A percentile compares a stretch with the other conserved stretches of the same genome.
phyloP scores from a whole-genome alignment of 1,140 invertebrate genomes.

The Drosophila orosa region DNA sequence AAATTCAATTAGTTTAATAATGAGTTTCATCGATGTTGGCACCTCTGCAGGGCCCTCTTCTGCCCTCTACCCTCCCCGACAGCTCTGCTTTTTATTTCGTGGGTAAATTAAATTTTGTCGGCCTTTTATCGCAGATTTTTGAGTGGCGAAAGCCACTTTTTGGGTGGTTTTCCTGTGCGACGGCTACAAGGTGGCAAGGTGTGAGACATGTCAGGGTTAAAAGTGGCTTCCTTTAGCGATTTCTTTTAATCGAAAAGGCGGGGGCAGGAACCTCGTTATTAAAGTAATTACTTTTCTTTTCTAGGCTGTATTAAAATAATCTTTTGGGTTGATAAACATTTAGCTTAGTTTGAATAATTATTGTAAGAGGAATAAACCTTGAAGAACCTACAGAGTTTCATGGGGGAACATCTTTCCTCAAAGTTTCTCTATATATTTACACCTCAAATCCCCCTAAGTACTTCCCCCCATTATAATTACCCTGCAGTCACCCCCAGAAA shows the following conservation, averaged over 20 bases:
- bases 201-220: background rate
- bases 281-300: background rate
- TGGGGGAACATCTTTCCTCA: background rate
- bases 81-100: background rate
- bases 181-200: conserved; percentile 5
- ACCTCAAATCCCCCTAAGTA: background rate
- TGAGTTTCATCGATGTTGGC: conserved; percentile 76
- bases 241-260: background rate
- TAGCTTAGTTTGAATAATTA: no score
- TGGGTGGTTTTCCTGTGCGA: conserved; percentile 5
- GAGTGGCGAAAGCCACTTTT: conserved; percentile 22
- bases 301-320: background rate
- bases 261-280: background rate
- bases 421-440: background rate
- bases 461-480: background rate
- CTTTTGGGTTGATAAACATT: no score
- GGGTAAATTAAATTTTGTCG: conserved; percentile 19
- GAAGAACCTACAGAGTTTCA: background rate
- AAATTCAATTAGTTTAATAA: conserved; percentile 82
- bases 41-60: conserved; percentile 44
- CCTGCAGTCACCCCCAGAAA: background rate
- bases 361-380: no score
- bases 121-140: conserved; percentile 32
- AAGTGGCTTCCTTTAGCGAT: background rate
- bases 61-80: background rate